Evolutionary conservation across 1,140 invertebrate species (phyloP), one percentile per base, ranked within the genome.

Genomic region (Drosophila sproati): DNA sequence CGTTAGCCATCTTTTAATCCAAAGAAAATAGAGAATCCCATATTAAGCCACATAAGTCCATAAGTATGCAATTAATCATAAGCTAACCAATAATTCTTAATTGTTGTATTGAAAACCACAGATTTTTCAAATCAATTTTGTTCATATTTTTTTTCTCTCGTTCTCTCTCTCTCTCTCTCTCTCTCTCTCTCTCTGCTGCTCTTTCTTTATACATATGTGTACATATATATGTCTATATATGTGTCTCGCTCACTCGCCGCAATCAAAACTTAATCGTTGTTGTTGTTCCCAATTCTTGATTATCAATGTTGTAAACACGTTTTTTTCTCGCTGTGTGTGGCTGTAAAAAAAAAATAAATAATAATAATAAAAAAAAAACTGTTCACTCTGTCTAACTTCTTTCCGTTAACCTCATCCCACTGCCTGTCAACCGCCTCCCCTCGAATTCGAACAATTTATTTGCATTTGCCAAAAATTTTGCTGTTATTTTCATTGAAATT

Each of bases 121-220:
- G 43, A 74, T 48, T 82, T 68, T 80, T 55, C 69, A 73, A 81
- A 75, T 62, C 48, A 82, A 77, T 82, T 83, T 82, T 82, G 78
- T 76, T 83, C 72, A 76, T 59, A 41, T 63, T 50, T 73, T 81
- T 73, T 80, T 54, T 73, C 20, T 73, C 43, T 74, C 39, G 43
- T 56, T 54, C 51, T 61, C 41, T 62, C 45, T 79, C 41, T 79
- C 50, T 78, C 41, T 82, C 34, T 51, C 50, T 45, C 60, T 77
- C 63, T 69, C 48, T 77, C 12, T 50, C 35, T 63, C 5, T 63
- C 45, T 70, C 28, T 61, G 39, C 34, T 48, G 50, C 57, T 79
- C 35, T 63, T 35, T 79, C 12, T 68, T 75, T 43, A 59, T 34
- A 50, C 66, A 51, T 56, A 51, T 74, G 35, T 79, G 63, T 64